A percentile compares a stretch with the other conserved stretches of the same genome.
These are phyloP conservation scores for Lydus trimaculatus DNA, from an alignment of 2,888 invertebrate genomes.

Conservation along the genomic window DNA sequence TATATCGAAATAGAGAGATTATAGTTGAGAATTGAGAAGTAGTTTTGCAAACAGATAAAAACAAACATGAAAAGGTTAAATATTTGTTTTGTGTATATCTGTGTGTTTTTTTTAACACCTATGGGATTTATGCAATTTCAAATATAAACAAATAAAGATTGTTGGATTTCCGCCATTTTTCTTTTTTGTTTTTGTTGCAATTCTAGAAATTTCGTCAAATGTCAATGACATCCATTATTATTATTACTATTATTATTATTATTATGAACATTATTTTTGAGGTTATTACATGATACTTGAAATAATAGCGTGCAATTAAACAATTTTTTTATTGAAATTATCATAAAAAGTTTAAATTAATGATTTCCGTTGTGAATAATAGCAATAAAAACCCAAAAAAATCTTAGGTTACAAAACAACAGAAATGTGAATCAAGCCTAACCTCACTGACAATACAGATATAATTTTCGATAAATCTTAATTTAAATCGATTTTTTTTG, in stretches of 20 bases:
- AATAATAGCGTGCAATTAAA: neutral
- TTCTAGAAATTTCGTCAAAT: neutral
- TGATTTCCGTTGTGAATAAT: neutral
- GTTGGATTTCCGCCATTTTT: neutral
- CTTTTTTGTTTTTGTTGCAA: too few species aligned
- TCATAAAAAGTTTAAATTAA: neutral
- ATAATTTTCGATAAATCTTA: too few species aligned
- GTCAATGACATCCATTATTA: neutral
- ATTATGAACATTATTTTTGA: neutral
- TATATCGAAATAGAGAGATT: too few species aligned
- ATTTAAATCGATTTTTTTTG: too few species aligned
- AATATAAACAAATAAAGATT: too few species aligned
- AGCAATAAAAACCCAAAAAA: too few species aligned
- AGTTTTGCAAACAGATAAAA: neutral
- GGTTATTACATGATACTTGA: neutral
- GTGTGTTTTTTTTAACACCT: too few species aligned
- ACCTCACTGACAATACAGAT: too few species aligned
- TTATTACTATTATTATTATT: neutral
- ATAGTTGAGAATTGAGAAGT: too few species aligned
- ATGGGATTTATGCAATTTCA: too few species aligned
- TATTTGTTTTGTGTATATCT: constrained; percentile 7
- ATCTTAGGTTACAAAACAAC: neutral
- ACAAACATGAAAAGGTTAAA: neutral
- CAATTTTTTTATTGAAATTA: neutral
- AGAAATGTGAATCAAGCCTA: too few species aligned